Evolutionary conservation across 1,140 invertebrate species (phyloP), one percentile per base, ranked within the genome.

Genomic region (Scaptomyza montana): DNA sequence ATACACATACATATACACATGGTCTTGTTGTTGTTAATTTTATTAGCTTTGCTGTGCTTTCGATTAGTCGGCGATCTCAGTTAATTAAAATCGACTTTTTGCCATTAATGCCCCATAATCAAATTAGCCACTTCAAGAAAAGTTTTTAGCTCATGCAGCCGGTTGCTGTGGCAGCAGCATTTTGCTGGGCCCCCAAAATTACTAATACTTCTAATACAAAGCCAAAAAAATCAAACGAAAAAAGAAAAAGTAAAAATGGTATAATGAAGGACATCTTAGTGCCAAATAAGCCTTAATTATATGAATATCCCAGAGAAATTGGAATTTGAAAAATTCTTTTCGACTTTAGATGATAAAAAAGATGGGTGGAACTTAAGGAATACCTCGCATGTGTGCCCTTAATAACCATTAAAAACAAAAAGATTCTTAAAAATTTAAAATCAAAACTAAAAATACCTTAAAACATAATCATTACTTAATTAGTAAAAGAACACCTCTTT

Each of bases 31-130:
- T 68, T 78, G 65, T 62, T 72, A 65, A 90, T 86, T 91, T 89
- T 86, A 89, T 91, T 91, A 90, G 64, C 73, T 63, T 43, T 43
- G 67, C 65, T 69, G 60, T 66, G 77, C 63, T 80, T 74, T 70
- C 77, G 78, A 70, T 82, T 82, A 77, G 64, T 74, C 56, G n/a
- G 51, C 74, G 78, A 75, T 77, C 69, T 70, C 79, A 89, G 76
- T 86, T 87, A 87, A 87, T 87, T 87, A 87, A 87, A 87, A 87
- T 89, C 85, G 84, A 87, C 84, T 87, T 87, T 87, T 84, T 89
- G 73, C 79, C 75, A 89, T 89, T 89, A 87, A 89, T 89, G 84
- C 79, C 62, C 54, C 78, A 50, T 89, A 87, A 87, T 87, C 79
- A 87, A 87, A 87, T 87, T 87, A 87, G 78, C 65, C 46, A 49